Base-by-base conservation (phyloP, 2,113 vertebrate species). In the Engraulis encrasicolus region DNA sequence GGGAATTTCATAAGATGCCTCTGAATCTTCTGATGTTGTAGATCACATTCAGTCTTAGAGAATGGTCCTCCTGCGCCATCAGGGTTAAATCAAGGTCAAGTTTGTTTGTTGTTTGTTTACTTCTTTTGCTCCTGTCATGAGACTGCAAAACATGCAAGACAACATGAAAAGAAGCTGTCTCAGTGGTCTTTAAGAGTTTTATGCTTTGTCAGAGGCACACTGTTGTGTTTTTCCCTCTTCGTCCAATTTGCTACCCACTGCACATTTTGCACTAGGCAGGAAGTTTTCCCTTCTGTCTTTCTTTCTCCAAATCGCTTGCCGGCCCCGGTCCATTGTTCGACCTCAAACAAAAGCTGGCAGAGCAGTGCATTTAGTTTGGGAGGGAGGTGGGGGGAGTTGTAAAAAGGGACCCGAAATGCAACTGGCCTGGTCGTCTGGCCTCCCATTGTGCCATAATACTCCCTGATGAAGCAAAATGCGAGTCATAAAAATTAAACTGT, bases 241-340 rank as follows among this genome's bases (percentile, higher is more conserved):
- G n/a, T 15, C 23, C 34, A 61, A 23, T 80, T 79, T 23, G 6
- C 66, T 74, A 14, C 23, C 31, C 12, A 34, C 14, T 27, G 34
- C 66, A 36, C 40, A 45, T 45, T 87, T 50, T 52, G 49, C 50
- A 78, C 61, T 81, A n/a, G 74, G 52, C 50, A 82, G 80, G 71
- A 79, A 78, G 79, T n/a, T 37, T 38, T 81, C n/a, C n/a, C n/a
- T 49, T 49, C 40, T 45, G 40, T 45, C 3, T 45, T 45, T 5
- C 40, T 45, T 5, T n/a, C 38, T n/a, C n/a, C n/a, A n/a, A n/a
- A 54, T 48, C 45, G 54, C 23, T 74, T 86, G 61, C 79, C 54
- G 45, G 27, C 31, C 36, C 31, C 36, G 31, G 79, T 87, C 66
- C 61, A 82, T 87, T 87, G 83, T 84, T 52, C 40, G 9, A 9